Evolutionary conservation across 2,797 vertebrate species (phyloP).

Genomic region (Podarcis lilfordi): DNA sequence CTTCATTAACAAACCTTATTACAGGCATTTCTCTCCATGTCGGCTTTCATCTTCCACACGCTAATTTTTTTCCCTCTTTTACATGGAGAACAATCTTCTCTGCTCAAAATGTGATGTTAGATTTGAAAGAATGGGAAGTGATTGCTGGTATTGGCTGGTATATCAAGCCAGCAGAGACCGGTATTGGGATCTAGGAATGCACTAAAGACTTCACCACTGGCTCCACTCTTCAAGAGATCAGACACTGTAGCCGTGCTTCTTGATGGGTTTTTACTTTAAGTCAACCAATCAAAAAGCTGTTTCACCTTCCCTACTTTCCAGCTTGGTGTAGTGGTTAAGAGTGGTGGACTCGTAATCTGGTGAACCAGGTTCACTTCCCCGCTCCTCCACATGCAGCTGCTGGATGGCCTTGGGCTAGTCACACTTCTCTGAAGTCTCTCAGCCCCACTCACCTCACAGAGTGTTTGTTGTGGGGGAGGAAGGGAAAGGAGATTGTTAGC

Average conservation of each 20-base stretch:
- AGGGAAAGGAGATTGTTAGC: no score
- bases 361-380: no score
- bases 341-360: no score
- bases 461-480: no score
- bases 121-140: not conserved
- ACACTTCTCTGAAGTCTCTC: no score
- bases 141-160: not conserved
- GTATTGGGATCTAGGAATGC: not conserved
- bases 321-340: no score
- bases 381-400: no score
- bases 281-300: not conserved
- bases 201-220: not conserved
- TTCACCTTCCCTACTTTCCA: not conserved
- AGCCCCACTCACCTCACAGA: no score
- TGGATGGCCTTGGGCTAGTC: no score
- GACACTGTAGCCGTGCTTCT: not conserved
- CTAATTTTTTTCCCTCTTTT: not conserved
- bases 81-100: not conserved
- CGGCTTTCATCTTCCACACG: slow-evolving; percentile 11
- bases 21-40: slow-evolving; percentile 31
- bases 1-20: slow-evolving; percentile 42
- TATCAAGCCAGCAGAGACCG: not conserved
- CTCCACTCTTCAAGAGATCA: not conserved
- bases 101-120: slow-evolving; percentile 1
- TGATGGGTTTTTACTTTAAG: not conserved